These are phyloP conservation scores for Pseudorasbora parva DNA, from an alignment of 2,113 vertebrate species.

Conservation along the genomic window DNA sequence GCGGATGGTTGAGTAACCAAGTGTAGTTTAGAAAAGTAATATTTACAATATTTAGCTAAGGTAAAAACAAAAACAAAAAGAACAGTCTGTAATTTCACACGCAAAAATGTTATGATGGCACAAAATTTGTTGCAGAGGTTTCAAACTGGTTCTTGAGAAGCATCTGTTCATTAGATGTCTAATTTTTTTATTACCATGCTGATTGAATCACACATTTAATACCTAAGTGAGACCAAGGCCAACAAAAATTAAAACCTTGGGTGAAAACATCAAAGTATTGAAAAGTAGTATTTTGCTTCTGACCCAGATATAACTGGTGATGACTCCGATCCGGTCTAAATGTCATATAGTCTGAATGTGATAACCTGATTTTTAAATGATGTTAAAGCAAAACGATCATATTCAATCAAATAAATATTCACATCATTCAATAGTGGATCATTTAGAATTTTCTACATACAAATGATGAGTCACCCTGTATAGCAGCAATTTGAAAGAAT, in stretches of 20 bases:
- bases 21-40: not conserved
- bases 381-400: not conserved
- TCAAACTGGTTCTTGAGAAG: not conserved
- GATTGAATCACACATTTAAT: not conserved
- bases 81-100: not conserved
- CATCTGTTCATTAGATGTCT: not conserved
- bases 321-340: too few species aligned
- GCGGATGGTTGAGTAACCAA: not conserved
- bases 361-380: too few species aligned
- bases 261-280: not conserved
- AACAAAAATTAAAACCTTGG: not conserved
- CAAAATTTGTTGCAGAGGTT: not conserved
- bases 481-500: slow-evolving; percentile 46
- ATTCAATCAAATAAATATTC: not conserved
- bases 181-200: not conserved
- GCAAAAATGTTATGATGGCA: not conserved
- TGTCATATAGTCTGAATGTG: not conserved
- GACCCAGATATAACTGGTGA: not conserved
- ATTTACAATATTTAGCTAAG: not conserved
- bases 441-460: slow-evolving; percentile 11
- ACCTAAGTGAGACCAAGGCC: not conserved
- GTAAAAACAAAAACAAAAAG: not conserved
- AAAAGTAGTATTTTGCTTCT: not conserved
- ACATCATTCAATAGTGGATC: not conserved
- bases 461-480: slow-evolving; percentile 38